phyloP scores from a whole-genome alignment of 2,888 invertebrate species.

The Helicoverpa assulta region DNA sequence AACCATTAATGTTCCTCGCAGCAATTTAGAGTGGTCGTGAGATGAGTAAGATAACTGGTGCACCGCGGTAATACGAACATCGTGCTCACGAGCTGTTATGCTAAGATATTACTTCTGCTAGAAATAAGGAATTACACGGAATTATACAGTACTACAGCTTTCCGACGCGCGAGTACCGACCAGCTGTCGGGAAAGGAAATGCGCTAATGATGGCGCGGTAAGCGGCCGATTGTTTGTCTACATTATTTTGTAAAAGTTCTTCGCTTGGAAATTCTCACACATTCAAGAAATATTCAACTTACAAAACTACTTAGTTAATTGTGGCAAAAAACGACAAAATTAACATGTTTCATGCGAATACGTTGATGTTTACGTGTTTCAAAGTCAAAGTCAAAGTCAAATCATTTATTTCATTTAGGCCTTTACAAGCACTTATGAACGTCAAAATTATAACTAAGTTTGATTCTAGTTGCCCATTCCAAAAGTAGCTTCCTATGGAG shows the following conservation, averaged over 20 bases:
- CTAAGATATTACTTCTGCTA: slow-evolving; percentile 47
- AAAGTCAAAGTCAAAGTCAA: too few species aligned
- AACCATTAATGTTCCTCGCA: slow-evolving; percentile 11
- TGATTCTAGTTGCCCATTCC: too few species aligned
- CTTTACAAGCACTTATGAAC: too few species aligned
- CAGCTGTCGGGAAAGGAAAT: slow-evolving; percentile 17
- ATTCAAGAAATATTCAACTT: neutral
- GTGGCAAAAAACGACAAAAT: neutral
- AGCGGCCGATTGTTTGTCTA: neutral
- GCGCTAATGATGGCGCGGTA: slow-evolving; percentile 20
- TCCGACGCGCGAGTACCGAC: slow-evolving; percentile 5
- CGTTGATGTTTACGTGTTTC: too few species aligned
- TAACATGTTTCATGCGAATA: neutral
- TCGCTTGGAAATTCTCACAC: neutral
- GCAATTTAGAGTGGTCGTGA: slow-evolving; percentile 50
- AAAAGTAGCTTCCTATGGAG: too few species aligned
- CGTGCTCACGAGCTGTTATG: slow-evolving; percentile 56
- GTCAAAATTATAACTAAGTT: too few species aligned
- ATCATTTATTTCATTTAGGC: too few species aligned
- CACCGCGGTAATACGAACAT: slow-evolving; percentile 48
- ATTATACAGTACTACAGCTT: slow-evolving; percentile 16
- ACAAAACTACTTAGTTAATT: neutral
- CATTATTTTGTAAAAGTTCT: neutral
- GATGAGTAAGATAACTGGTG: slow-evolving; percentile 56
- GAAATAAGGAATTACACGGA: slow-evolving; percentile 40